Evolutionary conservation across 2,797 vertebrate genomes (phyloP), one percentile per base, ranked within the genome.

Genomic region (Chaunax sp.): DNA sequence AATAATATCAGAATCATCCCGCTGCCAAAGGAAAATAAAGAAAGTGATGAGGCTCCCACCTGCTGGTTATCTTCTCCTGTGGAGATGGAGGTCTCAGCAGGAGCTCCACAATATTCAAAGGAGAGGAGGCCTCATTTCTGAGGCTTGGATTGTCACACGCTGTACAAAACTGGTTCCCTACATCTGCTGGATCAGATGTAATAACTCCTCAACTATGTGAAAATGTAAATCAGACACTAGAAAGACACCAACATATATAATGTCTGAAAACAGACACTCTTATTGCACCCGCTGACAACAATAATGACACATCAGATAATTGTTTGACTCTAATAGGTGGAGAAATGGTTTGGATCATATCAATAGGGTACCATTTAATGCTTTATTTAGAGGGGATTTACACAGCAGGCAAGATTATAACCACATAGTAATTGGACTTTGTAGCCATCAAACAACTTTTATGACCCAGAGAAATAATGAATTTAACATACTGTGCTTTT

Each of bases 181-280:
- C 61, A 58, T 65, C 38, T 68, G 66, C 60, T 77, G 80, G 61
- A 79, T 85, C 67, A 84, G 46, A 53, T 81, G 61, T 44, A 73
- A 77, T 62, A 78, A 28, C 54, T 67, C 30, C 22, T 47, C 62
- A 35, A 46, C 51, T 14, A 18, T 15, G 8, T 41, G 38, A 30
- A 30, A 30, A 30, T 3, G 9, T 30, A 59, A 75, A n/a, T n/a
- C n/a, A n/a, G n/a, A n/a, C n/a, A n/a, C n/a, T n/a, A n/a, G n/a
- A n/a, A n/a, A n/a, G 40, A 54, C 25, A n/a, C 13, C 15, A 26
- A 55, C 18, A 58, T 45, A n/a, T 59, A 37, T 66, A 65, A 64
- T 55, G 20, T 69, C 50, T 66, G 18, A 22, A n/a, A 16, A 15
- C 4, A 41, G 20, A 2, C 10, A n/a, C n/a, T 14, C 37, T 44